These are phyloP conservation scores for Crenichthys baileyi DNA, from an alignment of 2,797 vertebrate genomes.

Conservation along the genomic window DNA sequence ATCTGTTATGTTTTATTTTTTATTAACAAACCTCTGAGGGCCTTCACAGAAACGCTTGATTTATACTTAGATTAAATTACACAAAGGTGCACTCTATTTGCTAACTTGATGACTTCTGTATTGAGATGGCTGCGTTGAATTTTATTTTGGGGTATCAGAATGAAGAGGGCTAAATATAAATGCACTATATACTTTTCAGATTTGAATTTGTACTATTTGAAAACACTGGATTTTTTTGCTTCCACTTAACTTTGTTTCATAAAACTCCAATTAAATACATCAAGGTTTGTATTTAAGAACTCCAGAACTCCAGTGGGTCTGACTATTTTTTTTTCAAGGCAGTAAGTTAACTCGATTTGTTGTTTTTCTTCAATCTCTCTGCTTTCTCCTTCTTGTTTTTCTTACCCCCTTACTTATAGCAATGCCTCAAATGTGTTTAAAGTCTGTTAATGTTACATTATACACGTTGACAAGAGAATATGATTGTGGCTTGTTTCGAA, in stretches of 20 bases:
- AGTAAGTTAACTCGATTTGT: constrained; percentile 25
- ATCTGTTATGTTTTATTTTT: neutral
- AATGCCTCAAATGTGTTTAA: constrained; percentile 52
- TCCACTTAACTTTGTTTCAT: neutral
- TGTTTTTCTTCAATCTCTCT: constrained; percentile 27
- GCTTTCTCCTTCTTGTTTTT: constrained; percentile 16
- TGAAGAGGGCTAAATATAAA: neutral
- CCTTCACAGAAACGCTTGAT: neutral
- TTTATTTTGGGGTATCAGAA: neutral
- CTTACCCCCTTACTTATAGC: constrained; percentile 37
- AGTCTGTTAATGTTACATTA: constrained; percentile 60
- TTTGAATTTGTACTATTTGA: neutral
- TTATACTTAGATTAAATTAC: neutral
- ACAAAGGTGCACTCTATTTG: neutral
- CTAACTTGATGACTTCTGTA: neutral
- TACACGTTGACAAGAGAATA: constrained; percentile 48
- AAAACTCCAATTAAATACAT: neutral
- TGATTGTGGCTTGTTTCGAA: constrained; percentile 41
- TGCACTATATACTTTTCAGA: neutral
- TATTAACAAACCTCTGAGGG: neutral
- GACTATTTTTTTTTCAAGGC: neutral
- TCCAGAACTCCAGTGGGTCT: too few species aligned
- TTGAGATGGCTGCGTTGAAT: neutral
- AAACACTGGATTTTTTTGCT: neutral
- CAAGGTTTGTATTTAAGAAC: neutral